Evolutionary conservation across 2,888 invertebrate genomes (phyloP).

Genomic region (Anthophora plumipes): DNA sequence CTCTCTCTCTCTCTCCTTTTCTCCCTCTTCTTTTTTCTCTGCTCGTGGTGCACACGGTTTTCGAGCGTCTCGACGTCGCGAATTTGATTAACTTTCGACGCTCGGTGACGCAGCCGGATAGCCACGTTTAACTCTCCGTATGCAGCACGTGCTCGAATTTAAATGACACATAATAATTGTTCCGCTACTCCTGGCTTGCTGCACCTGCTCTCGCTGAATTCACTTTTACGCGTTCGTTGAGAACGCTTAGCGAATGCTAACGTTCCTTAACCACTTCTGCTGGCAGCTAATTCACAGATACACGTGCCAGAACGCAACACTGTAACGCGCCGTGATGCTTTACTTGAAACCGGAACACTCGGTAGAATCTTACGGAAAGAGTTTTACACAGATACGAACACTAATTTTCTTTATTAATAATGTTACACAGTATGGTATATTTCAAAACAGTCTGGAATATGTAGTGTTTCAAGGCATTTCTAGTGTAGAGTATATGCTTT

Average conservation of each 20-base stretch:
- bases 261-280: not conserved
- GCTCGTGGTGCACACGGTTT: not conserved
- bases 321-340: no score
- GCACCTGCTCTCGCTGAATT: conserved; percentile 1
- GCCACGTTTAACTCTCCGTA: conserved; percentile 13
- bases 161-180: conserved; percentile 24
- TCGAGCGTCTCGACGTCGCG: not conserved
- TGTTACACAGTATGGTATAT: no score
- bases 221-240: conserved; percentile 31
- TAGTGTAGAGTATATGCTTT: no score
- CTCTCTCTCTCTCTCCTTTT: no score
- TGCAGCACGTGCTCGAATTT: conserved; percentile 22
- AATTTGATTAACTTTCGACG: conserved; percentile 24
- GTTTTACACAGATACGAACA: no score
- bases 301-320: no score
- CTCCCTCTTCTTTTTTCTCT: no score
- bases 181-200: not conserved
- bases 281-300: no score
- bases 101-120: not conserved
- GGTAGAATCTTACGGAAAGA: not conserved
- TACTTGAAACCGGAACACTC: no score
- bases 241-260: conserved; percentile 5
- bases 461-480: no score
- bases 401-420: no score
- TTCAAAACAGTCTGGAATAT: no score